Evolutionary conservation across 2,797 vertebrate genomes (phyloP), one percentile per base, ranked within the genome.

Genomic region (Threskiornis aethiopicus): DNA sequence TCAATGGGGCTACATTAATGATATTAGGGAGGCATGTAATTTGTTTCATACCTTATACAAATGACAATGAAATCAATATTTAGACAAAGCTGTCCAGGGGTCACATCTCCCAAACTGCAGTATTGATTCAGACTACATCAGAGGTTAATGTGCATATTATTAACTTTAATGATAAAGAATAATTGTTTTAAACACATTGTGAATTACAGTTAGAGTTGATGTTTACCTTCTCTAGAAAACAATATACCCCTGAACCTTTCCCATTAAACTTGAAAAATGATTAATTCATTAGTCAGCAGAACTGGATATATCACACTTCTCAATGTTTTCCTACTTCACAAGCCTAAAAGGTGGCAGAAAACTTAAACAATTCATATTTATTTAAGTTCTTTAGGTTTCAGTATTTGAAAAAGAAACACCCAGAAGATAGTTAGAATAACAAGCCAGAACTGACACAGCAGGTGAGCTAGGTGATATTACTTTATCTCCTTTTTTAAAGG

Each of bases 61-160:
- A 99, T 99, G 99, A 98, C 99, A 99, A 98, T 83, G 93, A 98
- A 99, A 99, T 99, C 99, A 99, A 99, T 99, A 98, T 96, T 94
- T 98, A 98, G 98, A 98, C 96, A 98, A 98, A 98, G 98, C 97
- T 98, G 97, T 98, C 98, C 97, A 97, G 97, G 97, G 98, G 98
- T 98, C 98, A 98, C 98, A 98, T 98, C 97, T 98, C 98, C 98
- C 97, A 98, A 98, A 97, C 90, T 96, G 93, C 84, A 95, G 95
- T 98, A 99, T 99, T 98, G 99, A 99, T 98, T 98, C 90, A 97
- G 91, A 97, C 97, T 97, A 98, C 97, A 97, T 96, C 95, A 97
- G 97, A 98, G 98, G 98, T 98, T 98, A 98, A 98, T 99, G 98
- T 98, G 98, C 97, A 98, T 98, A 97, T 98, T 97, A 98, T 98